Conservation (phyloP, 2,888 invertebrate species). For the Himalopsyche japonica region DNA sequence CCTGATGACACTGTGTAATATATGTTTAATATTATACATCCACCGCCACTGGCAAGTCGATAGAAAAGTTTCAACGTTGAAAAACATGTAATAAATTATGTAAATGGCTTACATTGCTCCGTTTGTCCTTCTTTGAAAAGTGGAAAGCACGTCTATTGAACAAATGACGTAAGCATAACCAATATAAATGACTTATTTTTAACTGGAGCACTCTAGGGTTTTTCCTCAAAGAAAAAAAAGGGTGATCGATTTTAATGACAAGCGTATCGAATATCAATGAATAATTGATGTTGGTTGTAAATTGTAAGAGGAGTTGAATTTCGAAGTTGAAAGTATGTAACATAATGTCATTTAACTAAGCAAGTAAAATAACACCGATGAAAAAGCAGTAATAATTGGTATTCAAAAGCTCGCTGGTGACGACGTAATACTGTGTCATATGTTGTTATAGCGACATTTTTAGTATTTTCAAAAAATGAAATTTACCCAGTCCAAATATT, state of each 20-base stretch:
- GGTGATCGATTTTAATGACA: neutral
- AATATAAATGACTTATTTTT: neutral
- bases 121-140: neutral
- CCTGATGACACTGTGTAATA: neutral
- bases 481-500: too few relatives aligned
- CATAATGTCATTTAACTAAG: too few relatives aligned
- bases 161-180: neutral
- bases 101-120: conserved; percentile 6
- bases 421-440: too few relatives aligned
- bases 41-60: conserved; percentile 3
- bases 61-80: conserved; percentile 5
- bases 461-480: too few relatives aligned
- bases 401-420: too few relatives aligned
- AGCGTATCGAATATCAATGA: neutral
- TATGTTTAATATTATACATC: neutral
- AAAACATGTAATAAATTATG: conserved; percentile 25
- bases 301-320: too few relatives aligned
- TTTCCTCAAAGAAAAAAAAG: neutral
- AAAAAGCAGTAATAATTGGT: too few relatives aligned
- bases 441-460: too few relatives aligned
- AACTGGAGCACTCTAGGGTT: neutral
- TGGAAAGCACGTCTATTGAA: neutral
- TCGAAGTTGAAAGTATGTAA: too few relatives aligned
- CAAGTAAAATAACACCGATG: too few relatives aligned
- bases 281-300: too few relatives aligned